Evolutionary conservation across 2,888 invertebrate genomes (phyloP), one percentile per base, ranked within the genome.

Genomic region (Artemia sinica): DNA sequence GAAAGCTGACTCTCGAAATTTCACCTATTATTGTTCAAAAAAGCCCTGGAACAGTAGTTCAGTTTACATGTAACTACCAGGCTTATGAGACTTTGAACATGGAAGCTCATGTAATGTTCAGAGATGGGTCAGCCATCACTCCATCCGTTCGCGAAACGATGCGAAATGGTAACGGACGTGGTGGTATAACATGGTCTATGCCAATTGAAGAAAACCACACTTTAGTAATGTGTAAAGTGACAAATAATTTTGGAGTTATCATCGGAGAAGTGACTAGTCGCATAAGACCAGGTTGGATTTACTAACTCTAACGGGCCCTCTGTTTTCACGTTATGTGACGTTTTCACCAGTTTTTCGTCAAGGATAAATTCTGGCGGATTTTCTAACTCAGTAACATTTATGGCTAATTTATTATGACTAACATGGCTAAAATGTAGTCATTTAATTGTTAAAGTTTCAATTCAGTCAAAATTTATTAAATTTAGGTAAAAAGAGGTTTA

Each of bases 151-250:
- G n/a, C 14, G 63, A 58, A 11, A 28, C 28, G 63, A 28, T 58
- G n/a, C 63, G 63, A n/a, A 58, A 58, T 28, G 11, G 9, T 8
- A 58, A 11, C 28, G 63, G 63, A 58, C 63, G 28, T 58, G 63
- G 63, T 28, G 63, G n/a, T 28, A 58, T 58, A 58, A 18, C 63
- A n/a, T 58, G 63, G 63, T 18, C n/a, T 58, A 58, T 58, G n/a
- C 63, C 8, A 13, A 73, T 75, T 66, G 68, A 71, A 14, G 72
- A 73, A 41, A 68, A 72, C 70, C 76, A 76, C 69, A 77, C 78
- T 67, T 76, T 76, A 67, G 75, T 80, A 13, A 74, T 75, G 70
- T 79, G 79, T 74, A 72, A 75, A 69, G 74, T 79, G 67, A 73
- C 72, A 71, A 76, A 76, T 72, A 74, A 71, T 66, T 73, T 76